Conservation (phyloP, 2,888 invertebrate genomes). For the Chaitophorus viminalis region DNA sequence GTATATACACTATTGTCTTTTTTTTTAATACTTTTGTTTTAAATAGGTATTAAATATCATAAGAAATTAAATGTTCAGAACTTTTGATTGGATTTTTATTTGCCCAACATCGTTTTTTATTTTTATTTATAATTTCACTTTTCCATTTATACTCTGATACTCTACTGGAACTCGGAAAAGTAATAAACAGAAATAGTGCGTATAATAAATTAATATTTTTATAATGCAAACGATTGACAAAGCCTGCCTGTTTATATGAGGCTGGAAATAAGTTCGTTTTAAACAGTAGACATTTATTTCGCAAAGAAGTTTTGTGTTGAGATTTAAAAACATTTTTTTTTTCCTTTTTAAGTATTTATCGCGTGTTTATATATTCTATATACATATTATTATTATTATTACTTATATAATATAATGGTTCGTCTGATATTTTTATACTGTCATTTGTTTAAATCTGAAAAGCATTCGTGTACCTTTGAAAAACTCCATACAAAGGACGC, state of each 20-base stretch:
- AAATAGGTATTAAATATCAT: no score
- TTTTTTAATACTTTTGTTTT: not conserved
- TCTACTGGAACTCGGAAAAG: not conserved
- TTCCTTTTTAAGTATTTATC: not conserved
- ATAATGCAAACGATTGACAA: not conserved
- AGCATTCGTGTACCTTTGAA: not conserved
- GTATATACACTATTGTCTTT: not conserved
- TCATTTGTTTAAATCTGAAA: slow-evolving; percentile 14
- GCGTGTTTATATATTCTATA: not conserved
- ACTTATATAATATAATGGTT: not conserved
- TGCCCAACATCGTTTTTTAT: not conserved
- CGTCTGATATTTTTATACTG: slow-evolving; percentile 11
- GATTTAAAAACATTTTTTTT: not conserved
- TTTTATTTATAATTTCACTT: not conserved
- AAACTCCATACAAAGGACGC: slow-evolving; percentile 5
- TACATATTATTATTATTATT: not conserved
- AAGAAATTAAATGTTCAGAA: no score
- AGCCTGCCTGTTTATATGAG: not conserved
- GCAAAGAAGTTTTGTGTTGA: not conserved
- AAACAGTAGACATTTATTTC: not conserved
- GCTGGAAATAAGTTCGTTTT: not conserved
- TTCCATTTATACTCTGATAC: not conserved
- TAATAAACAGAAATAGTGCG: not conserved
- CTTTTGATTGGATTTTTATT: not conserved
- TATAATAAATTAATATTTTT: not conserved